Base-by-base conservation (phyloP, 2,797 vertebrate species). In the Gambelia wislizenii region DNA sequence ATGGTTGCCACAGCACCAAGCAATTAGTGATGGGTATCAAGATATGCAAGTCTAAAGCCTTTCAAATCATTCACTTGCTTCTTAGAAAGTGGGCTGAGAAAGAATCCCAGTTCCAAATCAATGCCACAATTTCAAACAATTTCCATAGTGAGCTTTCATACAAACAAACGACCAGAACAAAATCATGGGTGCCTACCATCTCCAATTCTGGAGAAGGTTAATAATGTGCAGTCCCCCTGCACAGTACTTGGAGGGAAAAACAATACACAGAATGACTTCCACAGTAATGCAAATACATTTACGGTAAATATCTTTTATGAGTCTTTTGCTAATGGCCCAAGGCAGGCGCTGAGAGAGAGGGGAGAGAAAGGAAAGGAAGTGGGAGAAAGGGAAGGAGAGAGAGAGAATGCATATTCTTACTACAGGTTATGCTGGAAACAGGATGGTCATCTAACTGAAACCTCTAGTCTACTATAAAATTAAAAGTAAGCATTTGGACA, bases 291-390 rank as follows among this genome's bases (percentile, higher is more conserved):
- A 91, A 92, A 14, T 56, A 18, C 84, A 92, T 77, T 78, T 89
- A 86, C 8, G 16, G 54, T 2, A 87, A 9, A 8, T 89, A 86
- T 90, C 44, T 69, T 74, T 52, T 56, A 75, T 47, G 82, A 93
- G 76, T 52, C 54, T 27, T 91, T 86, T 84, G 83, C 42, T 89
- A 79, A 89, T 0, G 85, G n/a, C 86, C 67, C 56, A 77, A 92
- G 87, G 59, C 13, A 69, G 91, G 89, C 33, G 80, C 0, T 1
- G 87, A 81, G 89, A 47, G 72, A 90, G 7, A 25, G 44, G 30
- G 0, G 2, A 91, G 25, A n/a, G n/a, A 5, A 89, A 49, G 14
- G 80, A 12, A n/a, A 39, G 49, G n/a, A 39, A 20, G 8, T 13
- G 16, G 13, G 30, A 44, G 49, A 52, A 18, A 67, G 52, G 64